Percentiles rank a stretch among this genome's conserved stretches.
Evolutionary conservation across 2,113 vertebrate genomes (phyloP).

Genomic region (Struthio camelus): DNA sequence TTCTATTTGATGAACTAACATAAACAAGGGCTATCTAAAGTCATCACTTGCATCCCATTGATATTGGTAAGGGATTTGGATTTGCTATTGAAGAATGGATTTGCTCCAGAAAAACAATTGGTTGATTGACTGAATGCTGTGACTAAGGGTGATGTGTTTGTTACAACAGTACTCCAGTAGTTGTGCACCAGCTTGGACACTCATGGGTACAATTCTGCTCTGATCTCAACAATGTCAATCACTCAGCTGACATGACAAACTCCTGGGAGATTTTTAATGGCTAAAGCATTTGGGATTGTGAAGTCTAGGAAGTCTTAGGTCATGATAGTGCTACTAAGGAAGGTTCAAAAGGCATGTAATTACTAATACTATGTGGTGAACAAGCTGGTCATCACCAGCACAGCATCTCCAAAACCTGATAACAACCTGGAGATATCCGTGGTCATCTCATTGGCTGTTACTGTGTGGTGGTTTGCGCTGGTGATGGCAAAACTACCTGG

Average conservation of each 20-base stretch:
- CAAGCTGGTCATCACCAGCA: not conserved
- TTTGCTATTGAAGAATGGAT: not conserved
- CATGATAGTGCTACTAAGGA: not conserved
- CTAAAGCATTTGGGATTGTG: not conserved
- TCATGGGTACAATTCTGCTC: fast-evolving
- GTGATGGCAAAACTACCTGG: not conserved
- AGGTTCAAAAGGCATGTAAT: fast-evolving
- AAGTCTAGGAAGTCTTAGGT: not conserved
- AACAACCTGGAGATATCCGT: not conserved
- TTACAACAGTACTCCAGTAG: not conserved
- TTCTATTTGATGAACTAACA: not conserved
- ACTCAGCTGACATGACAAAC: not conserved
- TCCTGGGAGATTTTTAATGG: not conserved
- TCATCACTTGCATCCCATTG: fast-evolving
- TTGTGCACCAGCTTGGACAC: too few relatives aligned
- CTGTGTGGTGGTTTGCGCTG: not conserved
- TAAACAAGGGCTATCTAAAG: fast-evolving
- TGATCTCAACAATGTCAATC: not conserved
- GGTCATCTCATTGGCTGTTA: not conserved
- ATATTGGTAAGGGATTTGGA: not conserved
- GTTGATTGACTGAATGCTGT: fast-evolving
- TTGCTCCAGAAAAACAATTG: not conserved
- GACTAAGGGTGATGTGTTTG: not conserved
- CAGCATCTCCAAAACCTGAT: not conserved
- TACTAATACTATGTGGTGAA: fast-evolving